Conservation (phyloP, 2,113 vertebrate species). For the Rhinichthys klamathensis region DNA sequence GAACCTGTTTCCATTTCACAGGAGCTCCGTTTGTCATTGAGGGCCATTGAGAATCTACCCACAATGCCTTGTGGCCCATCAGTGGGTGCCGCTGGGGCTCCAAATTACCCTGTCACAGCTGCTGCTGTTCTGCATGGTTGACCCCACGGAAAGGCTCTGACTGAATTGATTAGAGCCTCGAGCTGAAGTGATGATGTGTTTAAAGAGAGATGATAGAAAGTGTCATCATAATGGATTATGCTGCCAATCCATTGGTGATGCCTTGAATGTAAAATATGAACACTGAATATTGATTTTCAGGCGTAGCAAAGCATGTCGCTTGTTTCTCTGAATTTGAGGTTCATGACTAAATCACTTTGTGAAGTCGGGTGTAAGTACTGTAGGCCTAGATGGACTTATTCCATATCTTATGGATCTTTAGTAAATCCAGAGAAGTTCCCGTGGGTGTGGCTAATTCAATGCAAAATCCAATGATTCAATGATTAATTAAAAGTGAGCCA, state of each 20-base stretch:
- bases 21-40: slow-evolving; percentile 58
- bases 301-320: not conserved
- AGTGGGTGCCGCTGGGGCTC: slow-evolving; percentile 66
- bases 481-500: not conserved
- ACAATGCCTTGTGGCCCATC: slow-evolving; percentile 71
- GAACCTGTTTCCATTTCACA: slow-evolving; percentile 43
- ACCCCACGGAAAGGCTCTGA: slow-evolving; percentile 51
- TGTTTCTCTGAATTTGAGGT: slow-evolving; percentile 37
- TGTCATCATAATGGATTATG: slow-evolving; percentile 65
- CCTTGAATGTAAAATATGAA: slow-evolving; percentile 55
- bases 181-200: slow-evolving; percentile 73
- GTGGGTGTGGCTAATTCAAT: not conserved
- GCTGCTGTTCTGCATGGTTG: slow-evolving; percentile 64
- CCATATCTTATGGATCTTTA: not conserved
- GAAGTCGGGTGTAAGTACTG: not conserved
- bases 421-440: too few species aligned
- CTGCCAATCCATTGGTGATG: slow-evolving; percentile 57
- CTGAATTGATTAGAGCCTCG: slow-evolving; percentile 72
- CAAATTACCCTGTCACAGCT: slow-evolving; percentile 73
- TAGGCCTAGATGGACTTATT: not conserved
- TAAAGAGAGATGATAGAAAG: slow-evolving; percentile 67
- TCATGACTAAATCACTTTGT: not conserved
- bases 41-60: slow-evolving; percentile 67
- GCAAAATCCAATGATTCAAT: not conserved
- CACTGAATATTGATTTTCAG: slow-evolving; percentile 19